Percentiles rank a stretch among this genome's conserved stretches.
These are phyloP conservation scores for Tricholauxania praeusta DNA, from an alignment of 2,888 invertebrate species.

Conservation along the genomic window DNA sequence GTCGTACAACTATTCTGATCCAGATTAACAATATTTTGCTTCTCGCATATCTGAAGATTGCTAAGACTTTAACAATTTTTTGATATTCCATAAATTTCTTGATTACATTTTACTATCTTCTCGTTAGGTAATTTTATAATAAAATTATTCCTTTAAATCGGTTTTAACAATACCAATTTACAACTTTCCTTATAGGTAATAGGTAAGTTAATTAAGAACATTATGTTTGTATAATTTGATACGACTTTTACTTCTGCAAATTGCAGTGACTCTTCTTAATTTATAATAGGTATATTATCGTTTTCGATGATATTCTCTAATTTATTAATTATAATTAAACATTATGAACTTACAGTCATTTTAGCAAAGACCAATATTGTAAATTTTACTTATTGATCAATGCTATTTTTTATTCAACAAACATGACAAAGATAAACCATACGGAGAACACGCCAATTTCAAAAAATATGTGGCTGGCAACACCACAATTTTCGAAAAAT, in stretches of 20 bases:
- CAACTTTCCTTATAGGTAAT: too few species aligned
- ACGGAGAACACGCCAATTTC: too few species aligned
- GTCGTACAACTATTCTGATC: too few species aligned
- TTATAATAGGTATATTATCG: constrained; percentile 42
- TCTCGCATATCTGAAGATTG: constrained; percentile 1
- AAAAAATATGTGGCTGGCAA: too few species aligned
- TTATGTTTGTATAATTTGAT: constrained; percentile 37
- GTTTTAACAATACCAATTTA: constrained; percentile 40
- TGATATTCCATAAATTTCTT: constrained; percentile 33
- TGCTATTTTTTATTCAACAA: too few species aligned
- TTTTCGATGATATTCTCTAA: constrained; percentile 38
- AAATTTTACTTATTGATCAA: too few species aligned
- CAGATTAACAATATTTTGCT: background rate
- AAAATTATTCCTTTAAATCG: constrained; percentile 38
- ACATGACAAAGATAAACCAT: too few species aligned
- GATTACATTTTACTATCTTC: constrained; percentile 39
- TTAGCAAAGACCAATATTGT: too few species aligned
- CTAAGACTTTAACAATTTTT: background rate
- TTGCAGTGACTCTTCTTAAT: constrained; percentile 45
- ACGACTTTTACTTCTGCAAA: constrained; percentile 45
- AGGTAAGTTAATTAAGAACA: constrained; percentile 45
- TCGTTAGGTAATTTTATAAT: constrained; percentile 33
- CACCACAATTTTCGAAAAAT: too few species aligned
- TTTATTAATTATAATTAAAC: constrained; percentile 41
- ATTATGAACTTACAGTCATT: too few species aligned